A percentile compares a stretch with the other conserved stretches of the same genome.
Conservation (phyloP, 2,888 invertebrate species). For the Aspidiotus destructor region DNA sequence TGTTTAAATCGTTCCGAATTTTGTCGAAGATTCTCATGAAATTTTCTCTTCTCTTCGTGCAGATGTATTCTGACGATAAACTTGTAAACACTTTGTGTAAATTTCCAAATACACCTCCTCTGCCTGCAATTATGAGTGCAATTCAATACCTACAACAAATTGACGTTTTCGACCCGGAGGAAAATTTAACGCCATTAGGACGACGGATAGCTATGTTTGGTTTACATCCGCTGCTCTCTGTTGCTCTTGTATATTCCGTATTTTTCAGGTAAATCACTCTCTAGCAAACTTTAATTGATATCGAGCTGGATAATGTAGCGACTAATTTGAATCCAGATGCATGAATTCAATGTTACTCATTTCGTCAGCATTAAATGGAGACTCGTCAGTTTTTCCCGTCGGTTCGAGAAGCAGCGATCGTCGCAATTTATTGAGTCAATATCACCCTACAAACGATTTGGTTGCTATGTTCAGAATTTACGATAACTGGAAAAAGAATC, state of each 20-base stretch:
- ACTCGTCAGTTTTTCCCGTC: slow-evolving; percentile 15
- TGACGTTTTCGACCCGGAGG: slow-evolving; percentile 49
- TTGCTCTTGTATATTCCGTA: slow-evolving; percentile 51
- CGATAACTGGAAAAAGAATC: slow-evolving; percentile 11
- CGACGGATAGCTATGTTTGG: slow-evolving; percentile 47
- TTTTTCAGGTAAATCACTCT: slow-evolving; percentile 43
- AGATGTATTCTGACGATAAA: slow-evolving; percentile 41
- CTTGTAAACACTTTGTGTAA: slow-evolving; percentile 51
- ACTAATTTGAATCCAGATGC: slow-evolving; percentile 5
- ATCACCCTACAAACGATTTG: slow-evolving; percentile 18
- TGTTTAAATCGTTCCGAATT: background rate
- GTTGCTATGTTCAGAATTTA: slow-evolving; percentile 22
- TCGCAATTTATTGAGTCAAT: slow-evolving; percentile 10
- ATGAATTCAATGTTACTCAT: slow-evolving; percentile 18
- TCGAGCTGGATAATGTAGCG: too few relatives aligned
- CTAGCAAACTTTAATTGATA: too few relatives aligned
- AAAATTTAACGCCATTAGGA: slow-evolving; percentile 57
- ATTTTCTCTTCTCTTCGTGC: background rate
- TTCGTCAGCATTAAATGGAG: slow-evolving; percentile 21
- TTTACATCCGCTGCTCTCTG: slow-evolving; percentile 53
- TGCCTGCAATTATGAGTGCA: slow-evolving; percentile 47
- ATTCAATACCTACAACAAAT: slow-evolving; percentile 51
- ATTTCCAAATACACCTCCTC: slow-evolving; percentile 54
- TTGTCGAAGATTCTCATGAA: background rate
- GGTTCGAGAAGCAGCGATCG: slow-evolving; percentile 16